phyloP scores from a whole-genome alignment of 2,797 vertebrate species.

The Diplodus sargus region DNA sequence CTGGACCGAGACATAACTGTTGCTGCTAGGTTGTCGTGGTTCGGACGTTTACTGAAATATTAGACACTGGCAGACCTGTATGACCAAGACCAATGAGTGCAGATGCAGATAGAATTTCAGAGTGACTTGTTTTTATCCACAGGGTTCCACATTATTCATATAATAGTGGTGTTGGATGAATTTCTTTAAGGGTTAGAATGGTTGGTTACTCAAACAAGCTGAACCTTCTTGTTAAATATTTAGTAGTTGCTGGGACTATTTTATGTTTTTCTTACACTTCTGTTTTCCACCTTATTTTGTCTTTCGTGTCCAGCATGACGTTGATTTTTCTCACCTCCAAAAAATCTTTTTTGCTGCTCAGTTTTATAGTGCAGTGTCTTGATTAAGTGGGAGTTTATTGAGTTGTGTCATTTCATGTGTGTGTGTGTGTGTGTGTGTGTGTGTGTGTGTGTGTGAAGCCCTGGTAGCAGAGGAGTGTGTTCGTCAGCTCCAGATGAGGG shows the following conservation, averaged over 20 bases:
- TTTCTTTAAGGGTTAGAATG: not conserved
- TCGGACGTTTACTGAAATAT: no score
- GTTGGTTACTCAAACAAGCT: not conserved
- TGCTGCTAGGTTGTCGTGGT: no score
- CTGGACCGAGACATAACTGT: no score
- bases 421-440: conserved; percentile 46
- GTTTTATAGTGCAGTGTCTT: not conserved
- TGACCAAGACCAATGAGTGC: no score
- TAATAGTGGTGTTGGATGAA: not conserved
- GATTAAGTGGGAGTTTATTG: not conserved
- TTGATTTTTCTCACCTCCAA: not conserved
- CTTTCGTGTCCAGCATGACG: not conserved
- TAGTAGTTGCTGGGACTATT: not conserved
- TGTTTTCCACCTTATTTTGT: not conserved
- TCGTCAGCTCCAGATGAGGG: conserved; percentile 94
- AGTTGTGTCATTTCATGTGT: conserved; percentile 10
- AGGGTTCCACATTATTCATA: not conserved
- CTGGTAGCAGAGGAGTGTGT: conserved; percentile 97
- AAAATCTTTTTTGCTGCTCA: not conserved
- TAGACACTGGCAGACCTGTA: no score
- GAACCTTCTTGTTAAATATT: no score
- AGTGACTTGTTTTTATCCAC: not conserved
- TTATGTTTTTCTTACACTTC: no score
- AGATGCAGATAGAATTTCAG: no score
- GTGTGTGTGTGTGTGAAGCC: conserved; percentile 79